Conservation (phyloP, 2,797 vertebrate genomes). For the Carcharodon carcharias region DNA sequence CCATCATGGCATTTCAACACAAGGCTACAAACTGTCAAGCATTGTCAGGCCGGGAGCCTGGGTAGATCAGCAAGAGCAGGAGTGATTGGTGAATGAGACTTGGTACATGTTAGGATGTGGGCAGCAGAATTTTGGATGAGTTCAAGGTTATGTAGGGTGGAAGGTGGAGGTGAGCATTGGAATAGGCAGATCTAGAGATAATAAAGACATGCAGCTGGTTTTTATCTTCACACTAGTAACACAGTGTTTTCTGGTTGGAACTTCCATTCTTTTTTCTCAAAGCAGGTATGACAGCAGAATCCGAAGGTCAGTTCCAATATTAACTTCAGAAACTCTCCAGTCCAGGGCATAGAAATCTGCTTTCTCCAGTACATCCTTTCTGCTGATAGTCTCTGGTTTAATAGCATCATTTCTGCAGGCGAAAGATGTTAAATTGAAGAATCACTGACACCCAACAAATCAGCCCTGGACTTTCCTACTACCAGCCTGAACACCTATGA, state of each 20-base stretch:
- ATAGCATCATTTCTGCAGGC: slow-evolving; percentile 21
- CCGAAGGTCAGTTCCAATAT: not conserved
- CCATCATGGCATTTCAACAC: not conserved
- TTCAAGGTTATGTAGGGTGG: not conserved
- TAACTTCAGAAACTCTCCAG: slow-evolving; percentile 1
- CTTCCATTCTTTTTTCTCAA: not conserved
- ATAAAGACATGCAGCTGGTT: not conserved
- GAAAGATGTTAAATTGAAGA: not conserved
- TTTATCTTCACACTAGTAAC: not conserved
- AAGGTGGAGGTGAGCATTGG: not conserved
- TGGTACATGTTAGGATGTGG: not conserved
- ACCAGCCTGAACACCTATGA: not conserved
- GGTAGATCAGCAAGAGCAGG: not conserved
- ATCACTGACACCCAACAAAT: not conserved
- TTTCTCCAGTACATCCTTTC: not conserved
- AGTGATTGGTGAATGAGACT: not conserved
- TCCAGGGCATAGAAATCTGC: slow-evolving; percentile 34
- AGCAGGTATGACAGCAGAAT: slow-evolving; percentile 20
- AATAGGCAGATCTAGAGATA: not conserved
- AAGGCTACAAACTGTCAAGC: not conserved
- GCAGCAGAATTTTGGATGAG: not conserved
- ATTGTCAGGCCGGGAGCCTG: not conserved
- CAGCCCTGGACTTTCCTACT: not conserved
- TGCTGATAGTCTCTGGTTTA: slow-evolving; percentile 18
- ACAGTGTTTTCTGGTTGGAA: not conserved